phyloP scores from a whole-genome alignment of 2,113 vertebrate genomes.

The Recurvirostra avosetta region DNA sequence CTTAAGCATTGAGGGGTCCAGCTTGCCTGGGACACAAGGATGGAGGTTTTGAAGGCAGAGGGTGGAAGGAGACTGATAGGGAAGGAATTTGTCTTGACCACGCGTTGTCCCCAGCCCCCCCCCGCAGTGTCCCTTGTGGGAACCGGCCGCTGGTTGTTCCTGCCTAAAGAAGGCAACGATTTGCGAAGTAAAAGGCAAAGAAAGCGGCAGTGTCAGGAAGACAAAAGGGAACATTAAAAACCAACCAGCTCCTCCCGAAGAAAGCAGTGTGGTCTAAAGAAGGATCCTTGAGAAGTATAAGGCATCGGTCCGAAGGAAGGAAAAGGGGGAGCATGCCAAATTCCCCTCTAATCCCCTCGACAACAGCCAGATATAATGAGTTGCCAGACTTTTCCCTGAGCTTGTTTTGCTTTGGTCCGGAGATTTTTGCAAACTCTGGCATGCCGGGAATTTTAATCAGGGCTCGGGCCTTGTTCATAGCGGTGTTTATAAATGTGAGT shows the following conservation, averaged over 20 bases:
- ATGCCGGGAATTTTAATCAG: constrained; percentile 50
- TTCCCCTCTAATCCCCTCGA: constrained; percentile 58
- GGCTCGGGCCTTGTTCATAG: neutral
- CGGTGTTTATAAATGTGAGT: neutral
- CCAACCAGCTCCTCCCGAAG: neutral
- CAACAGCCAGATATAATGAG: neutral
- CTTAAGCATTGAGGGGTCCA: neutral
- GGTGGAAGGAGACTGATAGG: neutral
- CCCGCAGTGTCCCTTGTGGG: neutral
- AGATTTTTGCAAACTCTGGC: constrained; percentile 38
- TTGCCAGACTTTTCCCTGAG: constrained; percentile 44
- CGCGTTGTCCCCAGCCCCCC: neutral
- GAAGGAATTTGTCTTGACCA: neutral
- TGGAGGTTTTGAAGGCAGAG: neutral
- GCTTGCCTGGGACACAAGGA: neutral
- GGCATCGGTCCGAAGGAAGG: constrained; percentile 21
- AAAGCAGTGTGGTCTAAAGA: constrained; percentile 2
- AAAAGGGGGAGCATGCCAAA: constrained; percentile 39
- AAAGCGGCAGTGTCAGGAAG: neutral
- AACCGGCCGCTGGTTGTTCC: neutral
- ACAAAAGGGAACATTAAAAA: constrained; percentile 57
- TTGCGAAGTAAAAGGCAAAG: neutral
- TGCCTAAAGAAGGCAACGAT: neutral
- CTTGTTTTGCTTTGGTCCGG: constrained; percentile 23
- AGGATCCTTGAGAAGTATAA: constrained; percentile 39